phyloP scores from a whole-genome alignment of 2,888 invertebrate genomes.

The Pemphredon lugubris region DNA sequence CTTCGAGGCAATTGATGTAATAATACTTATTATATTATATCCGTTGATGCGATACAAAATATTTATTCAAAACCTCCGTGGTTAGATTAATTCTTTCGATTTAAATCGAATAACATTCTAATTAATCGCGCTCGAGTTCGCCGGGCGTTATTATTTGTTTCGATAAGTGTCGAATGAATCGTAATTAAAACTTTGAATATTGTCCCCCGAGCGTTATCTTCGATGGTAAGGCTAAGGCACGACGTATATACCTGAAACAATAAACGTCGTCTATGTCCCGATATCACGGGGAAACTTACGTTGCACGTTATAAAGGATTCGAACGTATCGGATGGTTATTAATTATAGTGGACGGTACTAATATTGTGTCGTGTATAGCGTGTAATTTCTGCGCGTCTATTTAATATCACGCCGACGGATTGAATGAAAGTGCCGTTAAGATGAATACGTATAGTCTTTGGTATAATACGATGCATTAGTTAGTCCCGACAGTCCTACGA shows the following conservation, averaged over 20 bases:
- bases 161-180: constrained; percentile 4
- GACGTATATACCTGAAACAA: background rate
- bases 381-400: constrained; percentile 61
- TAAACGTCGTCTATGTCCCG: constrained; percentile 19
- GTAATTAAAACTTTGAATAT: background rate
- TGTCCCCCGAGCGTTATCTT: too few species aligned
- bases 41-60: too few species aligned
- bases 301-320: constrained; percentile 28
- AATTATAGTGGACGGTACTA: constrained; percentile 61
- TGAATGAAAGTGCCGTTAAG: constrained; percentile 70
- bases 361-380: constrained; percentile 59
- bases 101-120: too few species aligned
- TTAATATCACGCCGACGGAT: constrained; percentile 62
- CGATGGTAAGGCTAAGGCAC: background rate
- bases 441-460: constrained; percentile 62
- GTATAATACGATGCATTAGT: constrained; percentile 66
- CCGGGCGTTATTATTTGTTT: constrained; percentile 10
- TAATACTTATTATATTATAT: too few species aligned
- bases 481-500: constrained; percentile 62
- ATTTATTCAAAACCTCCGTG: too few species aligned
- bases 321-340: constrained; percentile 54
- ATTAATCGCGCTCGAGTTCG: background rate
- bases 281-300: constrained; percentile 40
- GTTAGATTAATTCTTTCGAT: too few species aligned
- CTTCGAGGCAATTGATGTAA: too few species aligned